A percentile compares a stretch with the other conserved stretches of the same genome.
Conservation (phyloP, 2,113 vertebrate species). For the Takifugu bimaculatus region DNA sequence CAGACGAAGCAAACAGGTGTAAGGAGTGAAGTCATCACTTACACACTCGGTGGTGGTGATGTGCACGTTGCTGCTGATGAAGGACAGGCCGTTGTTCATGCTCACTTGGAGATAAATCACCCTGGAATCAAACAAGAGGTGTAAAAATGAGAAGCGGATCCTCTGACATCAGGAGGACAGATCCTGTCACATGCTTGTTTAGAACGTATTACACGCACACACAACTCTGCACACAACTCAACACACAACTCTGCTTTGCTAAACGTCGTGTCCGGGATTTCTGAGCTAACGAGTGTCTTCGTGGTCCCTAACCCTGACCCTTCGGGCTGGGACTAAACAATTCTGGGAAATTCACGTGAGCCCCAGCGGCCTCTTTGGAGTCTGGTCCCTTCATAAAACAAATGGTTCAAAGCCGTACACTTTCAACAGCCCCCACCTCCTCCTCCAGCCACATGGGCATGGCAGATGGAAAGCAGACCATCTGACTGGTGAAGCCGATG, state of each 20-base stretch:
- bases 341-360: slow-evolving; percentile 40
- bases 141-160: not conserved
- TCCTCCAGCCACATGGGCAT: not conserved
- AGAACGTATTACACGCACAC: not conserved
- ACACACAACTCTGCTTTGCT: too few species aligned
- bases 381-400: slow-evolving; percentile 32
- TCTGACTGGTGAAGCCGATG: slow-evolving; percentile 12
- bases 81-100: slow-evolving; percentile 87
- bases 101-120: slow-evolving; percentile 91
- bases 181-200: not conserved
- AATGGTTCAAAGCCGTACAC: slow-evolving; percentile 31
- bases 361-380: slow-evolving; percentile 18
- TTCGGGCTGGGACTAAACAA: slow-evolving; percentile 33
- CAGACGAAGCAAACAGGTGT: not conserved
- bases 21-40: slow-evolving; percentile 57
- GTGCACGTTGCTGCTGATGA: slow-evolving; percentile 87
- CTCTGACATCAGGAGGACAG: not conserved
- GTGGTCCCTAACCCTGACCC: slow-evolving; percentile 3
- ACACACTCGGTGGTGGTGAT: slow-evolving; percentile 87
- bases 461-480: slow-evolving; percentile 41
- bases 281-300: too few species aligned
- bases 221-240: not conserved
- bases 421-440: not conserved
- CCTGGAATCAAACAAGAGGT: slow-evolving; percentile 70
- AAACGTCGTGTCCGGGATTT: too few species aligned